Evolutionary conservation across 1,140 invertebrate genomes (phyloP), one percentile per base, ranked within the genome.

Genomic region (Oppia nitens): DNA sequence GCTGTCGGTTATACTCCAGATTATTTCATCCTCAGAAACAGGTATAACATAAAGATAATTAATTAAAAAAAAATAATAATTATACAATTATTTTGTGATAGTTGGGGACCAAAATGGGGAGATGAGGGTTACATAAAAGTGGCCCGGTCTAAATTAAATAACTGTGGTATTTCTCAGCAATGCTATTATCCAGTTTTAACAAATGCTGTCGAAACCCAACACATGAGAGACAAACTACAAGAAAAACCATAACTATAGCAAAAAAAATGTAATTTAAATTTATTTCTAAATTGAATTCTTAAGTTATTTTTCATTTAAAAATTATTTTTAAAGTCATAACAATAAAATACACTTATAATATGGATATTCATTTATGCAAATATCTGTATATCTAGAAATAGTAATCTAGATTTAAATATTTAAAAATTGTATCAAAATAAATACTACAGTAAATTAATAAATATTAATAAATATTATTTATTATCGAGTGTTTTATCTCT

Each of bases 401-500:
- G n/a, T n/a, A n/a, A n/a, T n/a, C n/a, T n/a, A n/a, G n/a, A n/a
- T n/a, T n/a, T n/a, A n/a, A n/a, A n/a, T n/a, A n/a, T n/a, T n/a
- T n/a, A n/a, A n/a, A n/a, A n/a, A n/a, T n/a, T n/a, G n/a, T n/a
- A n/a, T n/a, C n/a, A n/a, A n/a, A n/a, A n/a, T n/a, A n/a, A n/a
- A n/a, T n/a, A n/a, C n/a, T n/a, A n/a, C n/a, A n/a, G n/a, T n/a
- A n/a, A n/a, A n/a, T 40, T 9, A 40, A 40, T 40, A 40, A 40
- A 40, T 17, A 23, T 45, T 55, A 40, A 3, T 45, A 3, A 40
- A 20, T 27, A 3, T 45, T 1, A 57, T 57, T 23, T 53, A 20
- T 60, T 60, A 47, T 94, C 89, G 50, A 93, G 73, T 66, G 87
- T 83, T 71, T 94, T 96, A 69, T 98, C 93, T 68, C 93, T 78